Conservation (phyloP, 2,113 vertebrate genomes). For the Tragelaphus scriptus region DNA sequence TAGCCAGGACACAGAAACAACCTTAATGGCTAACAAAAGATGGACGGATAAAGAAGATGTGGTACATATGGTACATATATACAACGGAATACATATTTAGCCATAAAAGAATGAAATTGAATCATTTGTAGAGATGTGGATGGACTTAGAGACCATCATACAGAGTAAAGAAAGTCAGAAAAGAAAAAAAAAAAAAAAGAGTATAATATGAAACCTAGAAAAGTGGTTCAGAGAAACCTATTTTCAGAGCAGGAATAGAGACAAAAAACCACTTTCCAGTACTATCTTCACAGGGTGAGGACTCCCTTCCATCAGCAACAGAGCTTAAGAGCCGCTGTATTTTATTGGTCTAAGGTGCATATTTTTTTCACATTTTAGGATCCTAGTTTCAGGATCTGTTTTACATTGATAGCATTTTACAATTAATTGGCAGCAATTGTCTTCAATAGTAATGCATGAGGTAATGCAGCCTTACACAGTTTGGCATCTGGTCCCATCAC, state of each 20-base stretch:
- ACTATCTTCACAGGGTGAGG: not conserved
- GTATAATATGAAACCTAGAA: not conserved
- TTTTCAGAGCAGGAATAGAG: not conserved
- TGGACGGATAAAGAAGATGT: not conserved
- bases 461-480: not conserved
- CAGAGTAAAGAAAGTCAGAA: not conserved
- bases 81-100: not conserved
- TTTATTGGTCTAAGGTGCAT: not conserved
- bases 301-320: not conserved
- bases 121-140: not conserved
- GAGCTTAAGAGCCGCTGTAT: not conserved
- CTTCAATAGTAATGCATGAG: not conserved
- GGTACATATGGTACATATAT: not conserved
- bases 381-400: not conserved
- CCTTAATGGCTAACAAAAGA: not conserved
- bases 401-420: not conserved
- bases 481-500: too few species aligned
- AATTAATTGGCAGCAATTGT: not conserved
- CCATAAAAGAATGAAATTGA: not conserved
- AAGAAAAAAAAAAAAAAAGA: not conserved
- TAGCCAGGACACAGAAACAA: not conserved
- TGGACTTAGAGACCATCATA: not conserved
- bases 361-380: not conserved
- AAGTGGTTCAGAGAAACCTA: not conserved
- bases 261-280: not conserved